Base-by-base conservation (phyloP, 2,113 vertebrate genomes). In the Bujurquina vittata region DNA sequence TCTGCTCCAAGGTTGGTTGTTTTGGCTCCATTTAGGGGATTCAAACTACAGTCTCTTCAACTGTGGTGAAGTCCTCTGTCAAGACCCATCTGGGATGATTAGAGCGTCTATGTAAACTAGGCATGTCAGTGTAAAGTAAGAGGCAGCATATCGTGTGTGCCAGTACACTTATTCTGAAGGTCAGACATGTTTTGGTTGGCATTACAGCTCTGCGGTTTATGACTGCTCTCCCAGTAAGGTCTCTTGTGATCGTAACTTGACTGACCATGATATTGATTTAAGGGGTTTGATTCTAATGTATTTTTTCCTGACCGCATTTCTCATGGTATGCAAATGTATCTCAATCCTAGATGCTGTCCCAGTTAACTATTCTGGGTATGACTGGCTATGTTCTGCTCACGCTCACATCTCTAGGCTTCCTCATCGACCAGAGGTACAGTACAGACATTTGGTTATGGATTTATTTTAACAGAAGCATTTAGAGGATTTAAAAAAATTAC, bases 301-400 rank as follows among this genome's bases (percentile, higher is more conserved):
- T 91, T 87, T 91, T 74, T 73, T 85, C 74, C 79, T 55, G 3
- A 75, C 75, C 37, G 1, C 58, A 72, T 65, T 81, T 84, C 55
- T 90, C 80, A 80, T 63, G 75, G 54, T 22, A 29, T 58, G 49
- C 29, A 46, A 80, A 67, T 5, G 3, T 83, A 2, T 55, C 9
- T 87, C 77, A 31, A 59, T 80, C 83, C 73, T 78, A 94, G 95
- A 87, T 94, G 82, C 91, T 94, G 55, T 95, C 96, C 43, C 96
- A 97, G 86, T 55, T 92, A n/a, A 94, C 92, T 62, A 8, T 97
- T 4, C 90, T 99, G 4, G 84, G 97, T 75, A 95, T 96, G 92
- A 92, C 93, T 80, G 77, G 82, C 84, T 97, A 97, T 91, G 85
- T 99, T 63, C 94, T 98, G 85, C 90, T 99, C 61, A 98, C 97